Evolutionary conservation across 2,113 vertebrate genomes (phyloP).

Genomic region (Zonotrichia leucophrys): DNA sequence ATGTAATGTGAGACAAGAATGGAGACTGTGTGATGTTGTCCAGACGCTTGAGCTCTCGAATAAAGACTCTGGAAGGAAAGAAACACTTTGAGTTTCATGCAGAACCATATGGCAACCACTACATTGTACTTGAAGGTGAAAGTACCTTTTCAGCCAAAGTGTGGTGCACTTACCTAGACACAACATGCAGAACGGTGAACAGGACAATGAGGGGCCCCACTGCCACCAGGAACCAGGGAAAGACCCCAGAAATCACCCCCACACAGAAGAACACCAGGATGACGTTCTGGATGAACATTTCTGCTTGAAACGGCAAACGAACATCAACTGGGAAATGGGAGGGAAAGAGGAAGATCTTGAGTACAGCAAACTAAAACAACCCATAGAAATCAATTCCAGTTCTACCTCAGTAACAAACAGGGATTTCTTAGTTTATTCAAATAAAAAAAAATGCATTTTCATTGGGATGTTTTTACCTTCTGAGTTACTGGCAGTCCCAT

Average conservation of each 20-base stretch:
- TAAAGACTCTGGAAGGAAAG: conserved; percentile 79
- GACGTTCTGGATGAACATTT: conserved; percentile 94
- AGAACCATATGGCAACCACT: background rate
- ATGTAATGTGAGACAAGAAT: conserved; percentile 90
- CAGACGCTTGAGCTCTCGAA: conserved; percentile 90
- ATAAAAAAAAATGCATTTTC: background rate
- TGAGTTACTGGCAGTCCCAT: background rate
- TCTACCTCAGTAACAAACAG: background rate
- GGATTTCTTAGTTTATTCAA: background rate
- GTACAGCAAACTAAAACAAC: background rate
- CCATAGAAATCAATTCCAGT: background rate
- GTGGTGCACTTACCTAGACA: conserved; percentile 80
- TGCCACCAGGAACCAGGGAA: conserved; percentile 91
- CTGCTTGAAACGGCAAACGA: conserved; percentile 89
- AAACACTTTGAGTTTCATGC: background rate
- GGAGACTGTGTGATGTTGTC: conserved; percentile 93
- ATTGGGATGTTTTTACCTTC: background rate
- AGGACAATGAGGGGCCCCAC: conserved; percentile 86
- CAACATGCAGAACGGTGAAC: conserved; percentile 82
- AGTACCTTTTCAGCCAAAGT: background rate
- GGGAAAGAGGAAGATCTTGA: background rate
- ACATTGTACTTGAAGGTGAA: background rate
- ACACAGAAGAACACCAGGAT: conserved; percentile 92
- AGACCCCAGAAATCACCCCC: conserved; percentile 85
- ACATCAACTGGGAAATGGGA: conserved; percentile 80